phyloP scores from a whole-genome alignment of 2,888 invertebrate species.

The Theristus sp. region DNA sequence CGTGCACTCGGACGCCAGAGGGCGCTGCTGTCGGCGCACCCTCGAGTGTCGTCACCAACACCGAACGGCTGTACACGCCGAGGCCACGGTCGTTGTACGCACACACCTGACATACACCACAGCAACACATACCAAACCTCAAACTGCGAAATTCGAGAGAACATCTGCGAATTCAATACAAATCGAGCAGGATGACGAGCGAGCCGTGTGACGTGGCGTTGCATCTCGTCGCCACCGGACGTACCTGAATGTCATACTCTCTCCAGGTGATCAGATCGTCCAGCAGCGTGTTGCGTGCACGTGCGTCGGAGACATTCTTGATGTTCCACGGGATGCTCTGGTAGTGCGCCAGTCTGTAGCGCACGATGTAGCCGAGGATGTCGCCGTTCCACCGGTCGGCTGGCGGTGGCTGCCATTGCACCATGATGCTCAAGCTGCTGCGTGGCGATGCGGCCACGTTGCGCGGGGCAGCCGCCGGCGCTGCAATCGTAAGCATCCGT shows the following conservation, averaged over 20 bases:
- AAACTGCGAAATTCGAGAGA: not conserved
- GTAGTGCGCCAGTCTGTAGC: conserved; percentile 73
- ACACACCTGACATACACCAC: conserved; percentile 46
- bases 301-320: conserved; percentile 72
- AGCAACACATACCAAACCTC: not conserved
- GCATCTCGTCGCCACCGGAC: not conserved
- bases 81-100: conserved; percentile 91
- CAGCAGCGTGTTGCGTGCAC: conserved; percentile 65
- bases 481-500: conserved; percentile 37
- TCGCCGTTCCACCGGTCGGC: conserved; percentile 87
- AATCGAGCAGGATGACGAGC: no score
- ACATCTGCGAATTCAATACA: not conserved
- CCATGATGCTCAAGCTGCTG: conserved; percentile 80
- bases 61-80: conserved; percentile 71
- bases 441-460: conserved; percentile 84
- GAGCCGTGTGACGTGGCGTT: not conserved
- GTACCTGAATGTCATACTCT: conserved; percentile 61
- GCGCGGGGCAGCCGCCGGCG: conserved; percentile 83
- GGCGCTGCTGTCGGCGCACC: conserved; percentile 85
- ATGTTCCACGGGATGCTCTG: conserved; percentile 72
- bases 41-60: conserved; percentile 83
- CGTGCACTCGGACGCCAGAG: conserved; percentile 52
- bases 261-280: conserved; percentile 90
- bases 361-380: conserved; percentile 73
- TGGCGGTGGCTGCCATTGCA: conserved; percentile 82